Evolutionary conservation across 2,113 vertebrate species (phyloP).

Genomic region (Nematolebias whitei): DNA sequence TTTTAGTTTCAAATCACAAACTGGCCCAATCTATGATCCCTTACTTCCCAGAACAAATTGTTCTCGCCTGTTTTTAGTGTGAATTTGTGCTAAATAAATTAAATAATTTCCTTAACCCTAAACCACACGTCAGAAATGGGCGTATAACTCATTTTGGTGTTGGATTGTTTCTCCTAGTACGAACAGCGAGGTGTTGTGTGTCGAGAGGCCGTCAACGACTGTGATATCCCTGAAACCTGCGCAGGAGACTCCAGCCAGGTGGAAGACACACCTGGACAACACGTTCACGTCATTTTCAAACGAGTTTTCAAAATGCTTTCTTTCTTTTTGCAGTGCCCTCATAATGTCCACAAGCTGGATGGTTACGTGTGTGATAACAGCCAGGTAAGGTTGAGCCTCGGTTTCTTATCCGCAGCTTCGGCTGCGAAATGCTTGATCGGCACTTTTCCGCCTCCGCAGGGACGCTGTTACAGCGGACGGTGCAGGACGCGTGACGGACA

Average conservation of each 20-base stretch:
- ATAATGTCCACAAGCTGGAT: conserved; percentile 93
- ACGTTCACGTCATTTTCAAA: neutral
- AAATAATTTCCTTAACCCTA: neutral
- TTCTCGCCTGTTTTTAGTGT: no score
- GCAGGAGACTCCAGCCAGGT: conserved; percentile 97
- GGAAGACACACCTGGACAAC: neutral
- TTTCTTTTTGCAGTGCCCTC: conserved; percentile 83
- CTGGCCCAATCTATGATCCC: no score
- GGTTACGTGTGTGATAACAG: conserved; percentile 90
- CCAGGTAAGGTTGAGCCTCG: conserved; percentile 78
- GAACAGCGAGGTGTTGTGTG: conserved; percentile 88
- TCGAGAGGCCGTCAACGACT: conserved; percentile 90
- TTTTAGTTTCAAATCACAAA: neutral
- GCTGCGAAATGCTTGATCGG: neutral
- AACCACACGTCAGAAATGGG: no score
- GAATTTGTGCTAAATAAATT: neutral
- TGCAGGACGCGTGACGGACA: conserved; percentile 92
- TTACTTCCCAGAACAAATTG: no score
- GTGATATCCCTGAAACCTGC: conserved; percentile 93
- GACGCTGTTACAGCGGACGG: conserved; percentile 90
- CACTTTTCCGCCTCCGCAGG: conserved; percentile 70
- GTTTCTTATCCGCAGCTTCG: neutral
- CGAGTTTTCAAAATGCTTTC: neutral
- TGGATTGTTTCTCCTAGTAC: conserved; percentile 75
- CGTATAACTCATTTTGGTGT: neutral